Conservation (phyloP, 1,140 invertebrate species). For the Drosophila tsacasi region DNA sequence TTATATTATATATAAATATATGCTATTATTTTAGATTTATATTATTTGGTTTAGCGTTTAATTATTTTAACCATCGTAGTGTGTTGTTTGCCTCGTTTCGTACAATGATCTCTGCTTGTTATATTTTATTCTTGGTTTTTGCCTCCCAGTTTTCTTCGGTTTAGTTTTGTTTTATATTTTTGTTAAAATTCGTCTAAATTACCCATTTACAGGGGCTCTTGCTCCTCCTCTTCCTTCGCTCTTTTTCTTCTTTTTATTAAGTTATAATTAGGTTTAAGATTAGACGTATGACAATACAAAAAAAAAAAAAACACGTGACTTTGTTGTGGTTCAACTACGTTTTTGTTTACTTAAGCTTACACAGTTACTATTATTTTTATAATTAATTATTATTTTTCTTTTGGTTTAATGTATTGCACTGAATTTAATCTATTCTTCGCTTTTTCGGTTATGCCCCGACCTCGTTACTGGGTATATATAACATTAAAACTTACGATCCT, state of each 20-base stretch:
- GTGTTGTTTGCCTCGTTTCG: conserved; percentile 32
- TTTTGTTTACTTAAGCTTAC: conserved; percentile 61
- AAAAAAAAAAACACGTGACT: conserved; percentile 54
- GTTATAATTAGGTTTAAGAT: conserved; percentile 60
- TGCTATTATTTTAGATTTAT: conserved; percentile 46
- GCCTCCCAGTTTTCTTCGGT: conserved; percentile 15
- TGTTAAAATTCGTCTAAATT: conserved; percentile 83
- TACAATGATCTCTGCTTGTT: conserved; percentile 55
- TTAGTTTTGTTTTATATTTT: conserved; percentile 26
- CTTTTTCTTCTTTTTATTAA: conserved; percentile 9
- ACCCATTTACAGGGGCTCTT: conserved; percentile 38
- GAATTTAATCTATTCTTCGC: conserved; percentile 45
- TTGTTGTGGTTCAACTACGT: conserved; percentile 62
- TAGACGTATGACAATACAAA: conserved; percentile 74
- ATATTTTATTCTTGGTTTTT: conserved; percentile 7
- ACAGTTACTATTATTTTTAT: conserved; percentile 29
- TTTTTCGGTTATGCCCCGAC: conserved; percentile 17
- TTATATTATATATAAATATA: conserved; percentile 64
- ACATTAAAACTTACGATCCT: conserved; percentile 75
- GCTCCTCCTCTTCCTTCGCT: neutral
- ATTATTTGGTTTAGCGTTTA: conserved; percentile 62
- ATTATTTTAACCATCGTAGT: conserved; percentile 55
- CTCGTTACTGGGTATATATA: conserved; percentile 29
- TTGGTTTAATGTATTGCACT: conserved; percentile 70
- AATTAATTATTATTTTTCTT: conserved; percentile 32